A percentile compares a stretch with the other conserved stretches of the same genome.
These are phyloP conservation scores for Goniozus legneri DNA, from an alignment of 1,140 invertebrate genomes.

Conservation along the genomic window DNA sequence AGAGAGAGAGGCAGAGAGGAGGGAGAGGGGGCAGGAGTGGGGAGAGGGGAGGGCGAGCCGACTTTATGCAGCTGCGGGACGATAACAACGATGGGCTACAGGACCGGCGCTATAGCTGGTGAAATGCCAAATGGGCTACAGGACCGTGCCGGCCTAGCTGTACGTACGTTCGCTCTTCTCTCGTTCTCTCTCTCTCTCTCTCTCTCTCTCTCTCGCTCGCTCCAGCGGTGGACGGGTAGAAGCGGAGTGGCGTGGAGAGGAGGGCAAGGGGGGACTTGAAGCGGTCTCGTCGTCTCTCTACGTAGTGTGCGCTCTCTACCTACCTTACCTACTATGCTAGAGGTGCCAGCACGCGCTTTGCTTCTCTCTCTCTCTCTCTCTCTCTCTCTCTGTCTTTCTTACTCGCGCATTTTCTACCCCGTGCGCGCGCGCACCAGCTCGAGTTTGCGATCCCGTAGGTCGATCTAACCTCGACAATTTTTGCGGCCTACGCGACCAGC, in stretches of 20 bases:
- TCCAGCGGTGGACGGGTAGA: slow-evolving; percentile 24
- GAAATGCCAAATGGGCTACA: slow-evolving; percentile 59
- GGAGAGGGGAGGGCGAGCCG: slow-evolving; percentile 17
- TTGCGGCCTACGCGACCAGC: neutral
- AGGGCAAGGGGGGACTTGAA: slow-evolving; percentile 35
- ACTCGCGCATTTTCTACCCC: slow-evolving; percentile 5
- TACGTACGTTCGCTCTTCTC: slow-evolving; percentile 43
- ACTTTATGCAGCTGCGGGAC: slow-evolving; percentile 58
- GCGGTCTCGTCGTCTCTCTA: slow-evolving; percentile 50
- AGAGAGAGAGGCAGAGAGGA: slow-evolving; percentile 8
- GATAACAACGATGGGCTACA: slow-evolving; percentile 59
- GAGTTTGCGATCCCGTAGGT: slow-evolving; percentile 14
- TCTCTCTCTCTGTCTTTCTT: slow-evolving; percentile 3
- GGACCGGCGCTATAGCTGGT: slow-evolving; percentile 55
- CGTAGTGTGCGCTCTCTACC: slow-evolving; percentile 32
- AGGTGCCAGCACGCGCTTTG: slow-evolving; percentile 7
- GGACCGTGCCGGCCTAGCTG: slow-evolving; percentile 50
- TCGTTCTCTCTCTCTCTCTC: too few species aligned
- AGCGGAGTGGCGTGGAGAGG: slow-evolving; percentile 25
- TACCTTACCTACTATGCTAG: slow-evolving; percentile 17
- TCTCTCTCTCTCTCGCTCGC: too few species aligned
- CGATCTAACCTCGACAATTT: neutral
- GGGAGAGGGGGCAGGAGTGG: slow-evolving; percentile 12
- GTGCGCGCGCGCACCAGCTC: slow-evolving; percentile 15
- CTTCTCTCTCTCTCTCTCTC: slow-evolving; percentile 2